A percentile compares a stretch with the other conserved stretches of the same genome.
These are phyloP conservation scores for Telmatochromis sp. DNA, from an alignment of 2,113 vertebrate species.

Conservation along the genomic window DNA sequence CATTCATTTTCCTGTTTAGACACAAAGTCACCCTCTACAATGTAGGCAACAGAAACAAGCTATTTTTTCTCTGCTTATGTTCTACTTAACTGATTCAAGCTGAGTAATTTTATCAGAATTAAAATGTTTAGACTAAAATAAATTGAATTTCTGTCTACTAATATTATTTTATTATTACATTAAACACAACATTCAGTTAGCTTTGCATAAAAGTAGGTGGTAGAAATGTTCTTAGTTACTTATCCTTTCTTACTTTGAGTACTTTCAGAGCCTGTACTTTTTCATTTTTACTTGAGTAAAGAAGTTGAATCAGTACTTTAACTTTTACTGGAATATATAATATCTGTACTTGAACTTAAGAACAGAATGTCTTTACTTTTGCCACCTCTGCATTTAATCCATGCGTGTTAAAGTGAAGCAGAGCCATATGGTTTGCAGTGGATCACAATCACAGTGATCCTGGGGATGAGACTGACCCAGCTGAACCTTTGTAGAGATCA, in stretches of 20 bases:
- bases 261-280: background rate
- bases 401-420: constrained; percentile 29
- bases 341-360: background rate
- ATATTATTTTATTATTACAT: background rate
- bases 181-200: background rate
- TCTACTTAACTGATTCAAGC: background rate
- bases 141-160: background rate
- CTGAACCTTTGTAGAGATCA: constrained; percentile 38
- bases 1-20: background rate
- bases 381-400: constrained; percentile 21
- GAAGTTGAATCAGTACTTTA: background rate
- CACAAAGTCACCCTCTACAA: background rate
- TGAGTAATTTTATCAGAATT: background rate
- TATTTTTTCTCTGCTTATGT: background rate
- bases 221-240: background rate
- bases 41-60: background rate
- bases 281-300: background rate
- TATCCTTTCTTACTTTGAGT: background rate
- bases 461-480: constrained; percentile 34
- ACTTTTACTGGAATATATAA: background rate
- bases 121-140: background rate
- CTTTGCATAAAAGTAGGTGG: background rate
- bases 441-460: constrained; percentile 56
- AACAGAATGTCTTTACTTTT: background rate
- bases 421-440: constrained; percentile 56